Evolutionary conservation across 2,797 vertebrate genomes (phyloP).

Genomic region (Champsocephalus gunnari): DNA sequence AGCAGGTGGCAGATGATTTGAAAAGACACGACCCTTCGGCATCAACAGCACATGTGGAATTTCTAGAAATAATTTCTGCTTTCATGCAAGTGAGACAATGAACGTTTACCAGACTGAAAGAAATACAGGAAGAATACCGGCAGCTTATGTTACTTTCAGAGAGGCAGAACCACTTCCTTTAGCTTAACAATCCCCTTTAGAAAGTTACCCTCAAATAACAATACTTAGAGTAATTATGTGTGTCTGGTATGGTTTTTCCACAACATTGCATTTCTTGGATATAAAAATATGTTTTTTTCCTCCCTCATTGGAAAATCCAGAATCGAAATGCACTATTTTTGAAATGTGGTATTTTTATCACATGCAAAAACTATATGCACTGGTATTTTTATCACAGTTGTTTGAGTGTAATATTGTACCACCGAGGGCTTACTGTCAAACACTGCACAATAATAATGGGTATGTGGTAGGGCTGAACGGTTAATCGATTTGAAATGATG

Average conservation of each 20-base stretch:
- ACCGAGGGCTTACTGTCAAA: not conserved
- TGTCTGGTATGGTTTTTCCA: not conserved
- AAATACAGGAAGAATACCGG: not conserved
- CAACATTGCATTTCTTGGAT: not conserved
- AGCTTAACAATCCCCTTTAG: not conserved
- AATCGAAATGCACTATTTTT: not conserved
- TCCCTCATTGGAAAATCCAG: not conserved
- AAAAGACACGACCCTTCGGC: not conserved
- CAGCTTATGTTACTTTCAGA: too few species aligned
- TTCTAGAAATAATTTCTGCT: not conserved
- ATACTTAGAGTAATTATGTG: not conserved
- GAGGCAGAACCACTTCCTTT: not conserved
- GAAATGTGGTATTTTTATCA: too few species aligned
- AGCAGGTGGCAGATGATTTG: not conserved
- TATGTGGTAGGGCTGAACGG: too few species aligned
- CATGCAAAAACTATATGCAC: not conserved
- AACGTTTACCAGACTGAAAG: not conserved
- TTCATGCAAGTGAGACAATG: not conserved
- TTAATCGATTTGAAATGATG: too few species aligned
- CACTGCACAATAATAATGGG: too few species aligned
- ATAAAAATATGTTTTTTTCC: not conserved
- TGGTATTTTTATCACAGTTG: slow-evolving; percentile 1
- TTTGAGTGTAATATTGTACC: not conserved
- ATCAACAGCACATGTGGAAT: not conserved
- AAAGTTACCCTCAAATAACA: not conserved